These are phyloP conservation scores for Tenrec ecaudatus DNA, from an alignment of 2,113 vertebrate genomes.

Conservation along the genomic window DNA sequence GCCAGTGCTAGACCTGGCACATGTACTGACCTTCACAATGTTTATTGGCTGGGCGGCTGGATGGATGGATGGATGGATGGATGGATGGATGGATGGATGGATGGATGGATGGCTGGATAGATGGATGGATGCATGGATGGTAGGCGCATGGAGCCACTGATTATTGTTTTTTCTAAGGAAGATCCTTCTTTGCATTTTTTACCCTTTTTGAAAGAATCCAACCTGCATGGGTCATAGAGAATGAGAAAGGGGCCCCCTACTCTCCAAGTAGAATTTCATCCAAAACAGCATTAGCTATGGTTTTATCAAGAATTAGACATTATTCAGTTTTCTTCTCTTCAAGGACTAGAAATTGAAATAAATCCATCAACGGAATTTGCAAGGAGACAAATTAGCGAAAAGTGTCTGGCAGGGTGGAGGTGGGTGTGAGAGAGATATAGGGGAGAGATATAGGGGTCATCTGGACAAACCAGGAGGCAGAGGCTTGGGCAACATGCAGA, in stretches of 20 bases:
- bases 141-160: not conserved
- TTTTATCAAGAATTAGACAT: constrained; percentile 55
- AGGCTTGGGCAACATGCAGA: not conserved
- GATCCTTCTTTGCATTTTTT: constrained; percentile 4
- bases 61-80: too few relatives aligned
- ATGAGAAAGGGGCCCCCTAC: not conserved
- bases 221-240: not conserved
- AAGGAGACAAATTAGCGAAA: not conserved
- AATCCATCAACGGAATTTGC: not conserved
- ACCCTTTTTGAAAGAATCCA: not conserved
- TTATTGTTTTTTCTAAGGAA: not conserved
- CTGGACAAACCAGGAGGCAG: not conserved
- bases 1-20: not conserved
- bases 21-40: not conserved
- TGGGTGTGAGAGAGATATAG: not conserved
- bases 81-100: too few relatives aligned
- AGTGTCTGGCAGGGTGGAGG: not conserved
- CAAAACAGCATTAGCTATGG: not conserved
- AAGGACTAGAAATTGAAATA: constrained; percentile 35
- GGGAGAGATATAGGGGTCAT: not conserved
- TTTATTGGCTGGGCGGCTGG: not conserved
- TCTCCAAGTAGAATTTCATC: constrained; percentile 22
- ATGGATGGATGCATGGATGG: too few relatives aligned
- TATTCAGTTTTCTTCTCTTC: constrained; percentile 22
- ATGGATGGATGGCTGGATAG: too few relatives aligned